A percentile compares a stretch with the other conserved stretches of the same genome.
These are phyloP conservation scores for Mycalesis mineus DNA, from an alignment of 2,888 invertebrate genomes.

Conservation along the genomic window DNA sequence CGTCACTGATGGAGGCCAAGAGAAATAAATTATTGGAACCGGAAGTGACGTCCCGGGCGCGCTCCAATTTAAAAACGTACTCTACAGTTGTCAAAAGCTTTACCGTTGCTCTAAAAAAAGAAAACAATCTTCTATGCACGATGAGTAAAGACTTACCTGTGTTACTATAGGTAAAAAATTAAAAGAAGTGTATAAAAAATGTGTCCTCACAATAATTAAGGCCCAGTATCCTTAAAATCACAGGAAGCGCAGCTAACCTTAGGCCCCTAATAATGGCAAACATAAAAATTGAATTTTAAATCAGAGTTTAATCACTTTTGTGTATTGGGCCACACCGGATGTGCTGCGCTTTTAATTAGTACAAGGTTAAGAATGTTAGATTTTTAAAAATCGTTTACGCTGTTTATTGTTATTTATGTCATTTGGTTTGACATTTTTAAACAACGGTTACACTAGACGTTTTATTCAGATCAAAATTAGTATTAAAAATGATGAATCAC, in stretches of 20 bases:
- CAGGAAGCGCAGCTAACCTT: conserved; percentile 62
- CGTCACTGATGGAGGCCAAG: conserved; percentile 68
- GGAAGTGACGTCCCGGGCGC: conserved; percentile 72
- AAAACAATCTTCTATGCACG: conserved; percentile 1
- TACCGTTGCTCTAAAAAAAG: conserved; percentile 34
- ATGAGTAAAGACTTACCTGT: conserved; percentile 28
- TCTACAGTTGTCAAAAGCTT: conserved; percentile 40
- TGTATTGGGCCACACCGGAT: conserved; percentile 63
- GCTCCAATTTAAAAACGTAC: conserved; percentile 69
- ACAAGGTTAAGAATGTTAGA: conserved; percentile 53
- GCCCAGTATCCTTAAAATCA: conserved; percentile 47
- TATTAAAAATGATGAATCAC: too few relatives aligned
- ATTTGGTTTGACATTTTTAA: conserved; percentile 12
- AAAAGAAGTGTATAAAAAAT: conserved; percentile 40
- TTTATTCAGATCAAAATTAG: too few relatives aligned
- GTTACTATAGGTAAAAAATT: conserved; percentile 36
- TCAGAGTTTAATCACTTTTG: conserved; percentile 61
- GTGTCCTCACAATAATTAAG: conserved; percentile 39
- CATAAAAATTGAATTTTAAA: conserved; percentile 65
- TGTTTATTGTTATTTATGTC: conserved; percentile 31
- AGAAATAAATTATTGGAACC: conserved; percentile 74
- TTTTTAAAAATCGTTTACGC: conserved; percentile 18
- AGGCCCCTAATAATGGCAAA: conserved; percentile 49
- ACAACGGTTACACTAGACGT: conserved; percentile 13
- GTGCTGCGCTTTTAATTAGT: conserved; percentile 66